A percentile compares a stretch with the other conserved stretches of the same genome.
Evolutionary conservation across 2,888 invertebrate species (phyloP).

Genomic region (Standfussiana lucernea): DNA sequence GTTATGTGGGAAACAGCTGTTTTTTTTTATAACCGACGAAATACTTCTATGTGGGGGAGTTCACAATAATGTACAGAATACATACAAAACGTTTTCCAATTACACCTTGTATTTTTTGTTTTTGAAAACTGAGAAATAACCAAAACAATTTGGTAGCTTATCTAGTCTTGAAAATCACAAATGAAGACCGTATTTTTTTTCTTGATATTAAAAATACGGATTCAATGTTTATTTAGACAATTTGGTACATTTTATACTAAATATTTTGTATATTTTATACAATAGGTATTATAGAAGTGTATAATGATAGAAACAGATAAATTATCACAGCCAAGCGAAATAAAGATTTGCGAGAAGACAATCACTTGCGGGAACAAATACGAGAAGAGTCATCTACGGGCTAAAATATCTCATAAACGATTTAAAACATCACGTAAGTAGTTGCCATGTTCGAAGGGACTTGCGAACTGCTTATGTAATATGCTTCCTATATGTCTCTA

Average conservation of each 20-base stretch:
- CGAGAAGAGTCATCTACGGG: background rate
- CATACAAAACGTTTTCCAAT: too few species aligned
- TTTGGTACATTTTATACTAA: conserved; percentile 21
- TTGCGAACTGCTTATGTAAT: background rate
- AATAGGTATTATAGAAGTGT: conserved; percentile 24
- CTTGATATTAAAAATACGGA: conserved; percentile 7
- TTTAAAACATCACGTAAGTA: background rate
- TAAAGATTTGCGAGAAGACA: conserved; percentile 22
- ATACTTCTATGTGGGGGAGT: too few species aligned
- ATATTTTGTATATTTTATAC: conserved; percentile 45
- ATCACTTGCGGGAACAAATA: background rate
- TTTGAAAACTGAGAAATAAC: background rate
- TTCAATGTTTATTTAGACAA: conserved; percentile 18
- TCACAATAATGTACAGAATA: too few species aligned
- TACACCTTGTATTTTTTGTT: too few species aligned
- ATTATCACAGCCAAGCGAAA: conserved; percentile 55
- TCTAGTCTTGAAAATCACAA: background rate
- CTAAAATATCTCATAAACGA: background rate
- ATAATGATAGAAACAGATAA: conserved; percentile 29
- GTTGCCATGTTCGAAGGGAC: background rate
- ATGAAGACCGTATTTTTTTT: background rate
- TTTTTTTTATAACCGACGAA: too few species aligned
- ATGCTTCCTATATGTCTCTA: background rate
- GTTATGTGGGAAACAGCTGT: too few species aligned
- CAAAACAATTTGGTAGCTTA: background rate